phyloP scores from a whole-genome alignment of 2,888 invertebrate species.

The Linnaemya tessellans region DNA sequence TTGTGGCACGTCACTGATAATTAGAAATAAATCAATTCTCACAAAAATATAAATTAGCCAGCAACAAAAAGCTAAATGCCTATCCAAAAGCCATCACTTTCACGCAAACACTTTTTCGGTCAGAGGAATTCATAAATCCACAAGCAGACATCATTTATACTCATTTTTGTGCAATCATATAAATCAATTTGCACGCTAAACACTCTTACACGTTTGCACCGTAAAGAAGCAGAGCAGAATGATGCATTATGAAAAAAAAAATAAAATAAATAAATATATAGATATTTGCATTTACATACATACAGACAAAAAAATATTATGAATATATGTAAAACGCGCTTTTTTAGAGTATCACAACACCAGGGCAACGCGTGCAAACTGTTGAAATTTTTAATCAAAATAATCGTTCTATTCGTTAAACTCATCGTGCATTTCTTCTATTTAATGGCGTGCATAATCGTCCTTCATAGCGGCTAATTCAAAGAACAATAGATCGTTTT shows the following conservation, averaged over 20 bases:
- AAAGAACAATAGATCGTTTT: too few relatives aligned
- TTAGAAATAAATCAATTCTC: constrained; percentile 80
- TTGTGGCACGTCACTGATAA: constrained; percentile 80
- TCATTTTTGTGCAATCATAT: background rate
- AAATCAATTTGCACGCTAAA: background rate
- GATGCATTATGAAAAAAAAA: background rate
- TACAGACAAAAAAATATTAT: too few relatives aligned
- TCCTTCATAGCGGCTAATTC: too few relatives aligned
- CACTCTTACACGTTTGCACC: background rate
- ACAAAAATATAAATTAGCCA: constrained; percentile 54
- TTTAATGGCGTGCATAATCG: too few relatives aligned
- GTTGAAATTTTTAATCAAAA: too few relatives aligned
- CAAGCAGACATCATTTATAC: background rate
- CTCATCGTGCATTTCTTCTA: too few relatives aligned
- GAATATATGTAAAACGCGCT: too few relatives aligned
- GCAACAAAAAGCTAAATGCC: constrained; percentile 60
- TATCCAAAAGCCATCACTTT: constrained; percentile 23
- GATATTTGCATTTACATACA: too few relatives aligned
- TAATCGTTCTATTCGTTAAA: too few relatives aligned
- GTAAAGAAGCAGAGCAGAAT: background rate
- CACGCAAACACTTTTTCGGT: background rate
- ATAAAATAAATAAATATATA: background rate
- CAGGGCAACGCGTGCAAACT: too few relatives aligned
- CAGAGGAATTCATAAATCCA: background rate
- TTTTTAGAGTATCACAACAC: too few relatives aligned